Percentiles rank a stretch among this genome's conserved stretches.
Conservation (phyloP, 2,113 vertebrate species). For the Galbula dea region DNA sequence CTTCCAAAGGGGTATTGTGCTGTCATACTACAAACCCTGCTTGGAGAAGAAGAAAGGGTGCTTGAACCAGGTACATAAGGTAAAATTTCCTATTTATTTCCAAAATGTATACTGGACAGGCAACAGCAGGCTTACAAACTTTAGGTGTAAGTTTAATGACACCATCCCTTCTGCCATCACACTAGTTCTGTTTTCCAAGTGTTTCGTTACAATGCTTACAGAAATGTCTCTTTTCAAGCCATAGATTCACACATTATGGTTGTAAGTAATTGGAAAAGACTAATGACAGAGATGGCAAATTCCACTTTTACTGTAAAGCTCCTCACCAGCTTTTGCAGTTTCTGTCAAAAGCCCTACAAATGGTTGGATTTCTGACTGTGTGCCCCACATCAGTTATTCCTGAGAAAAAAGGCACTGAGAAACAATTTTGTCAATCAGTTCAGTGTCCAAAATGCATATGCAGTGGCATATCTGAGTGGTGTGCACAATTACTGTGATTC, state of each 20-base stretch:
- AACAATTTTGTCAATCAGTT: constrained; percentile 47
- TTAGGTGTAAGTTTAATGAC: neutral
- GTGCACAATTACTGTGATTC: constrained; percentile 59
- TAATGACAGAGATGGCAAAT: neutral
- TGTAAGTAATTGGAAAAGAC: neutral
- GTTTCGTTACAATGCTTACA: neutral
- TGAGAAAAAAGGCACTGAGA: neutral
- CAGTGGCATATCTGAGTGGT: constrained; percentile 16
- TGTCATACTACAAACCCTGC: neutral
- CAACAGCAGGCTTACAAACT: neutral
- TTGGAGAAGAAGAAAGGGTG: neutral
- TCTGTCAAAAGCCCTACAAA: neutral
- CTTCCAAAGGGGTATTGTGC: neutral
- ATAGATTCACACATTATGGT: neutral
- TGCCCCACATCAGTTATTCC: neutral
- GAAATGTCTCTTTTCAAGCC: neutral
- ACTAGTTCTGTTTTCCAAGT: neutral
- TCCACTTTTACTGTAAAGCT: neutral
- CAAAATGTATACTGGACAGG: neutral
- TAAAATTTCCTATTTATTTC: neutral
- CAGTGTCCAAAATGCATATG: constrained; percentile 49
- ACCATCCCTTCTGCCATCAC: accelerated
- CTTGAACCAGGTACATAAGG: neutral
- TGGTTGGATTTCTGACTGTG: neutral
- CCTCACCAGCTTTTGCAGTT: neutral